Evolutionary conservation across 30 jellyfish, hydroid and myxozoan genomes (phyloP).

Genomic region (Mastigias papua): DNA sequence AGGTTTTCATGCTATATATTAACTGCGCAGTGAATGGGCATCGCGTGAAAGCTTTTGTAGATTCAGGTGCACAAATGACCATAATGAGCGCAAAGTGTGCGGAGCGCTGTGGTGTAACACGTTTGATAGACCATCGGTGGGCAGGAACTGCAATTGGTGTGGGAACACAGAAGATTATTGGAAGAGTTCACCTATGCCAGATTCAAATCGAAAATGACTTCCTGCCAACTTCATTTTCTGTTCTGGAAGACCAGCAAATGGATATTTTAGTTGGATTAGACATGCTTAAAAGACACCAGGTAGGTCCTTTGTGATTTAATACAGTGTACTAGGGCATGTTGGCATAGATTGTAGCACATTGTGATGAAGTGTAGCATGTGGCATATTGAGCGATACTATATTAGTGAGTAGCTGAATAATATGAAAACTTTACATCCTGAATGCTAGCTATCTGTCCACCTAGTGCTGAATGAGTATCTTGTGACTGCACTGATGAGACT

Average conservation of each 20-base stretch:
- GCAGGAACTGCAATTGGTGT: conserved; percentile 99
- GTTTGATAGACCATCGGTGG: conserved; percentile 95
- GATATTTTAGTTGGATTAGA: conserved; percentile 96
- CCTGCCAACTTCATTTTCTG: conserved; percentile 91
- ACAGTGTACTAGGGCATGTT: too few species aligned
- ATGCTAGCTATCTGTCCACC: too few species aligned
- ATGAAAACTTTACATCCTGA: too few species aligned
- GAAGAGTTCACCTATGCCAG: conserved; percentile 96
- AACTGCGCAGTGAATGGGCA: conserved; percentile 97
- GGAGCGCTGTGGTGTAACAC: conserved; percentile 92
- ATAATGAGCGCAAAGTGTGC: conserved; percentile 98
- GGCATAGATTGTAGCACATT: too few species aligned
- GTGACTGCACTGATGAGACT: too few species aligned
- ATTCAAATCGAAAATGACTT: conserved; percentile 90
- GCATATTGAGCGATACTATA: not conserved
- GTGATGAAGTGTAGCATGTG: not conserved
- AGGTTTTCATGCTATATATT: conserved; percentile 97
- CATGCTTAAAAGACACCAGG: conserved; percentile 99
- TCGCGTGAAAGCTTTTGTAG: conserved; percentile 98
- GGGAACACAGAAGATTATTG: conserved; percentile 95
- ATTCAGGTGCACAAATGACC: conserved; percentile 99
- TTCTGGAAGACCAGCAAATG: conserved; percentile 95
- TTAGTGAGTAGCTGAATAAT: too few species aligned
- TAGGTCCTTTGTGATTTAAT: conserved; percentile 23
- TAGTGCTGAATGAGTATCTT: too few species aligned